These are phyloP conservation scores for Emmelina monodactyla DNA, from an alignment of 2,888 invertebrate species.

Conservation along the genomic window DNA sequence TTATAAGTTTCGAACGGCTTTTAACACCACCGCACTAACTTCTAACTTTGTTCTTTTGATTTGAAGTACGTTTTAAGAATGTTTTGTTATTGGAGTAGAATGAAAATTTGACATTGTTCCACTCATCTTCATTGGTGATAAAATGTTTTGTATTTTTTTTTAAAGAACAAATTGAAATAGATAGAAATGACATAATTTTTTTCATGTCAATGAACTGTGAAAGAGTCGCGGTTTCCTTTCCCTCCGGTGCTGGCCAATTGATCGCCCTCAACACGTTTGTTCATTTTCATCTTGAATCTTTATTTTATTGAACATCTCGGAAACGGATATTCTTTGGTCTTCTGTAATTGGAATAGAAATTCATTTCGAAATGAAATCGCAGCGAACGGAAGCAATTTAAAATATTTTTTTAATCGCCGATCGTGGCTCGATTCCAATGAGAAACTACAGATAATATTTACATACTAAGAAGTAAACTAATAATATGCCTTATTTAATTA, in stretches of 20 bases:
- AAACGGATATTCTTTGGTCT: constrained; percentile 25
- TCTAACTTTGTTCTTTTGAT: background rate
- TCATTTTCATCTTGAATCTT: constrained; percentile 24
- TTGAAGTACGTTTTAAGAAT: constrained; percentile 5
- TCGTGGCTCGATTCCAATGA: too few relatives aligned
- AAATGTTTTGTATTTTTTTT: too few relatives aligned
- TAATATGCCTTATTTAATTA: too few relatives aligned
- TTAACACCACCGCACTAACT: constrained; percentile 30
- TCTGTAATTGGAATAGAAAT: constrained; percentile 28
- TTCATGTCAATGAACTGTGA: background rate
- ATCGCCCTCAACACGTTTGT: constrained; percentile 9
- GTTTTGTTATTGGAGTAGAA: too few relatives aligned
- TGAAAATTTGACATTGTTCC: background rate
- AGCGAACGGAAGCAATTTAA: too few relatives aligned
- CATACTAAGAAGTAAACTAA: too few relatives aligned
- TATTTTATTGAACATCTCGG: constrained; percentile 22
- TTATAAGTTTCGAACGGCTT: constrained; percentile 55
- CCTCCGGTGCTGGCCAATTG: constrained; percentile 9
- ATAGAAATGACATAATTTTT: background rate
- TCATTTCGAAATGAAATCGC: too few relatives aligned
- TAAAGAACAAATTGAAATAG: constrained; percentile 10
- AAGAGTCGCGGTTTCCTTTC: constrained; percentile 7
- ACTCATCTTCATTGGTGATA: background rate
- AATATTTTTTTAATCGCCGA: too few relatives aligned
- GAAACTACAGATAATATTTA: too few relatives aligned